Evolutionary conservation across 2,113 vertebrate species (phyloP).

Genomic region (Nematolebias whitei): DNA sequence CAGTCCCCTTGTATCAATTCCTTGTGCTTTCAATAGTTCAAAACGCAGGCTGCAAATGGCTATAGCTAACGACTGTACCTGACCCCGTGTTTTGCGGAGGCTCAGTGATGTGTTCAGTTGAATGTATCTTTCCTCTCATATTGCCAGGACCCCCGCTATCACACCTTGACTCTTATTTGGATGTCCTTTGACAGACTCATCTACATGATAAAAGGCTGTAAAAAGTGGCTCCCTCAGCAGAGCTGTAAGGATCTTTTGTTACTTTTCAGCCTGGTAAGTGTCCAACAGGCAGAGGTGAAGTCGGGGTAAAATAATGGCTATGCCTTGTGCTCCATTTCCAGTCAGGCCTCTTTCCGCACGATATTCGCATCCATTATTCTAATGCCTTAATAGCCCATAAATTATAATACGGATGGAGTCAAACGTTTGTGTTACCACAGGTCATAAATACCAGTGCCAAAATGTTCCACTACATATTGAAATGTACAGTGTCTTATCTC

Average conservation of each 20-base stretch:
- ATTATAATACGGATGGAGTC: slow-evolving; percentile 53
- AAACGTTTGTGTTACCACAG: slow-evolving; percentile 53
- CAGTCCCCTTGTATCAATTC: slow-evolving; percentile 76
- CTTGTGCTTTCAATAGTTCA: slow-evolving; percentile 77
- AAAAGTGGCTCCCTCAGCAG: slow-evolving; percentile 48
- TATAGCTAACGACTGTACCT: slow-evolving; percentile 45
- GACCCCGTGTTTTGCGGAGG: slow-evolving; percentile 71
- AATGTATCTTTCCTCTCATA: slow-evolving; percentile 37
- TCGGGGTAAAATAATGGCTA: slow-evolving; percentile 41
- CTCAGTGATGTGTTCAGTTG: slow-evolving; percentile 66
- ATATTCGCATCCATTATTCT: slow-evolving; percentile 60
- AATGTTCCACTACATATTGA: slow-evolving; percentile 32
- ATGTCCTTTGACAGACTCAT: slow-evolving; percentile 47
- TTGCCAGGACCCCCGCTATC: slow-evolving; percentile 38
- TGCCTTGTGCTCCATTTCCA: slow-evolving; percentile 57
- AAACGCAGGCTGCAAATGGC: slow-evolving; percentile 49
- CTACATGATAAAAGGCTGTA: slow-evolving; percentile 34
- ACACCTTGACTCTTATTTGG: slow-evolving; percentile 32
- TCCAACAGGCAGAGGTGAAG: slow-evolving; percentile 38
- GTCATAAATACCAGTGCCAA: slow-evolving; percentile 46
- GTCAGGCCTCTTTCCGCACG: slow-evolving; percentile 25
- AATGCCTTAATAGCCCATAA: slow-evolving; percentile 58
- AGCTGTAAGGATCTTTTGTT: slow-evolving; percentile 40
- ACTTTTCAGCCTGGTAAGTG: slow-evolving; percentile 43
- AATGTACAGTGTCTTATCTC: slow-evolving; percentile 37